Evolutionary conservation across 2,113 vertebrate genomes (phyloP), one percentile per base, ranked within the genome.

Genomic region (Rhinopithecus roxellana): DNA sequence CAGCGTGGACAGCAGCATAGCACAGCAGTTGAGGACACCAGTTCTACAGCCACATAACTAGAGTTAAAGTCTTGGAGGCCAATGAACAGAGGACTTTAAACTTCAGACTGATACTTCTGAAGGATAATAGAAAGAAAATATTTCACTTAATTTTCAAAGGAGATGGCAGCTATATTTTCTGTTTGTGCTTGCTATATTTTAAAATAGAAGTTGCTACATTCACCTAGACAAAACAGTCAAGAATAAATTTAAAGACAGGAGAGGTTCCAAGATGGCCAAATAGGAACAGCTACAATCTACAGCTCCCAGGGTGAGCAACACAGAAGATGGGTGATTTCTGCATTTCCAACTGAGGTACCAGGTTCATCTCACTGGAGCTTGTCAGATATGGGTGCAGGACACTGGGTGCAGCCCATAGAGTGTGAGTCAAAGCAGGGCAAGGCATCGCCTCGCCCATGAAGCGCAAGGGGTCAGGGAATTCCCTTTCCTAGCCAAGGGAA

Each of bases 201-300:
- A 80, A 86, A 88, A 91, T 48, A 48, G 86, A 27, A 52, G 10
- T 93, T 88, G 64, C 18, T 77, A n/a, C 48, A 27, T 69, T 96
- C 95, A 83, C 61, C 10, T 77, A 72, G 83, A 92, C 93, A 97
- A 97, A 97, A 87, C 38, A 55, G 86, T 38, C 74, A 30, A 30
- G 61, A 40, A 82, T 80, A 16, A 85, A 74, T 90, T 97, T 80
- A 90, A 84, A 93, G 95, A 93, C 50, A 52, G 50, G 50, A 52
- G 50, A 16, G 50, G 50, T 52, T 52, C 50, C 50, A 52, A 52
- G 50, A 52, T 52, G 50, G 50, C 50, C 50, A 5, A 52, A 52
- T 16, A 16, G 50, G 50, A 52, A 52, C 14, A 52, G 14, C 50
- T 52, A 14, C 50, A 52, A 14, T 52, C 50, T 52, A 52, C 14